phyloP scores from a whole-genome alignment of 2,888 invertebrate species.

The Pteria penguin region DNA sequence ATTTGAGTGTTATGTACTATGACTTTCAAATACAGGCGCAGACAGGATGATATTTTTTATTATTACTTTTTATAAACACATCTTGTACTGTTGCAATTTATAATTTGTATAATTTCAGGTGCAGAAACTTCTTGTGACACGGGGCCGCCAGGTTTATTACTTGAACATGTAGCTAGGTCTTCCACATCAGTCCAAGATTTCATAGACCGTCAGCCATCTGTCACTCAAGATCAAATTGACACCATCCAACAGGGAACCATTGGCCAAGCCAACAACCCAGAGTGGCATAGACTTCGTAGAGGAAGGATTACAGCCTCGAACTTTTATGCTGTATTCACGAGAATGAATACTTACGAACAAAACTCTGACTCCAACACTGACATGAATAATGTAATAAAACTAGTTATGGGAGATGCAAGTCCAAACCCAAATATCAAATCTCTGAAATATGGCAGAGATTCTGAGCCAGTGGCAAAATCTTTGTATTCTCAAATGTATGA shows the following conservation, averaged over 20 bases:
- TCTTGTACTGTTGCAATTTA: no score
- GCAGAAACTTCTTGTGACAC: neutral
- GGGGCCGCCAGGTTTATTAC: neutral
- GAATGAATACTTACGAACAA: neutral
- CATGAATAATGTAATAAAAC: neutral
- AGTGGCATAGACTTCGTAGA: slow-evolving; percentile 16
- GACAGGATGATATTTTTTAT: no score
- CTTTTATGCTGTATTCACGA: slow-evolving; percentile 8
- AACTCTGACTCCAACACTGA: neutral
- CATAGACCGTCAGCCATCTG: neutral
- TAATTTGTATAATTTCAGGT: neutral
- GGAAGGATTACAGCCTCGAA: slow-evolving; percentile 27
- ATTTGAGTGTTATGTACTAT: no score
- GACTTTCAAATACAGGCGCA: no score
- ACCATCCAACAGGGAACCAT: neutral
- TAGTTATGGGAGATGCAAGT: slow-evolving; percentile 5
- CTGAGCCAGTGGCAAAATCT: slow-evolving; percentile 16
- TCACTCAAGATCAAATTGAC: neutral
- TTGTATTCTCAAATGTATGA: slow-evolving; percentile 4
- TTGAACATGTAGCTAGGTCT: neutral
- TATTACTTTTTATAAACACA: no score
- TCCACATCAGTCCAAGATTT: neutral
- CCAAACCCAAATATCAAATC: slow-evolving; percentile 19
- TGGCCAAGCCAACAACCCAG: slow-evolving; percentile 1
- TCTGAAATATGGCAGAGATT: slow-evolving; percentile 21